Base-by-base conservation (phyloP, 1,140 invertebrate species). In the Elymnias hypermnestra region DNA sequence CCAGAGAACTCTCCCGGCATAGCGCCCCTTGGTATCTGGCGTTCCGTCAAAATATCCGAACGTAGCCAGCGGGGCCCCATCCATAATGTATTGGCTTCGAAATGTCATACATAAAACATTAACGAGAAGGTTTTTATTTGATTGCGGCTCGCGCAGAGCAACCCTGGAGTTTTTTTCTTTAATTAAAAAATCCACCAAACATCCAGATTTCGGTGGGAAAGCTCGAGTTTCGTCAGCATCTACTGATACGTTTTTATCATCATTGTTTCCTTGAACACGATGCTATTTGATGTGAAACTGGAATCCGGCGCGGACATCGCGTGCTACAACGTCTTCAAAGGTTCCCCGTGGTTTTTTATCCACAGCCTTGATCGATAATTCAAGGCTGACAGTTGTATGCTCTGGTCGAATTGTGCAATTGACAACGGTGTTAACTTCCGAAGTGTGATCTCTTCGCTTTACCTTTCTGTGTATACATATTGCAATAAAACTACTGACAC, bases 91-190 rank as follows among this genome's bases (percentile, higher is more conserved):
- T 75, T 53, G 64, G 49, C 58, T 53, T 60, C 63, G 60, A 65
- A 67, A 73, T 58, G 42, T 71, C 61, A 82, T 84, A 77, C 69
- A 84, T 84, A 72, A 82, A 75, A 81, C 78, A 84, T 84, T 77
- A 71, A 74, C 66, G 64, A 74, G 70, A 72, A 70, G 60, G 70
- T 84, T 84, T 84, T 82, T 84, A 79, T 82, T 78, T 76, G 72
- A 76, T 78, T 74, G 72, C 73, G 71, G 53, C 63, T 56, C 54
- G 62, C 44, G 58, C 59, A 57, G 45, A 50, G 59, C 53, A 61
- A 49, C 57, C 55, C 57, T 58, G 62, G 63, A 46, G 56, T n/a
- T 76, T 78, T 83, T 79, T 79, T 63, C 57, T 57, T 69, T 67
- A 72, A 76, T 74, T 74, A 72, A 78, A 79, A 77, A 77, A 76